Percentiles rank a stretch among this genome's conserved stretches.
Evolutionary conservation across 2,888 invertebrate genomes (phyloP).

Genomic region (Notodonta dromedarius): DNA sequence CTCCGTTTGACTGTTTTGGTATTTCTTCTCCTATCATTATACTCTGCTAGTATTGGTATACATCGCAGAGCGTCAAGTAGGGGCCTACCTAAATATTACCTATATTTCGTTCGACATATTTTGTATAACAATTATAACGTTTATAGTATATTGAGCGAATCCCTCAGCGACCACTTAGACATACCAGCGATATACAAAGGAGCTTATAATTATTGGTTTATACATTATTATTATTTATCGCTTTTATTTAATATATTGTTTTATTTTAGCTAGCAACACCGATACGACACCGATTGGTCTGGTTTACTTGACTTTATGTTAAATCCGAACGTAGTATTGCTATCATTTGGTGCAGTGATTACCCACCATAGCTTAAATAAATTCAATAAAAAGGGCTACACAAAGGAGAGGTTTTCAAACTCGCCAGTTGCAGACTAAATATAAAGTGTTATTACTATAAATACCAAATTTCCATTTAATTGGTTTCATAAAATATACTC

Average conservation of each 20-base stretch:
- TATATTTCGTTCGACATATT: too few species aligned
- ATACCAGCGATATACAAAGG: conserved; percentile 59
- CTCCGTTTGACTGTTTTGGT: too few species aligned
- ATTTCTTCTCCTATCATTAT: too few species aligned
- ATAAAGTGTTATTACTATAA: conserved; percentile 10
- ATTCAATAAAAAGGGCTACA: conserved; percentile 1
- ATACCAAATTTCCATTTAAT: conserved; percentile 6
- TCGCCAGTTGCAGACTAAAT: conserved; percentile 15
- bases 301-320: conserved; percentile 53
- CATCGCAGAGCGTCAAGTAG: neutral
- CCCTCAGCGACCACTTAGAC: conserved; percentile 38
- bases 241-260: conserved; percentile 40
- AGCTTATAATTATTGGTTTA: conserved; percentile 56
- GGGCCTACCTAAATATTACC: neutral
- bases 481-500: neutral
- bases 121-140: neutral
- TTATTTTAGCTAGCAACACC: conserved; percentile 68
- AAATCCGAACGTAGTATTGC: conserved; percentile 70
- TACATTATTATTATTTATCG: conserved; percentile 49
- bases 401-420: conserved; percentile 3
- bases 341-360: conserved; percentile 48
- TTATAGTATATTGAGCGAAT: conserved; percentile 22
- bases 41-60: too few species aligned
- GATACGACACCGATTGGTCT: conserved; percentile 80
- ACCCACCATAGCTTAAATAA: conserved; percentile 13